Conservation (phyloP, 2,797 vertebrate species). For the Lateolabrax maculatus region DNA sequence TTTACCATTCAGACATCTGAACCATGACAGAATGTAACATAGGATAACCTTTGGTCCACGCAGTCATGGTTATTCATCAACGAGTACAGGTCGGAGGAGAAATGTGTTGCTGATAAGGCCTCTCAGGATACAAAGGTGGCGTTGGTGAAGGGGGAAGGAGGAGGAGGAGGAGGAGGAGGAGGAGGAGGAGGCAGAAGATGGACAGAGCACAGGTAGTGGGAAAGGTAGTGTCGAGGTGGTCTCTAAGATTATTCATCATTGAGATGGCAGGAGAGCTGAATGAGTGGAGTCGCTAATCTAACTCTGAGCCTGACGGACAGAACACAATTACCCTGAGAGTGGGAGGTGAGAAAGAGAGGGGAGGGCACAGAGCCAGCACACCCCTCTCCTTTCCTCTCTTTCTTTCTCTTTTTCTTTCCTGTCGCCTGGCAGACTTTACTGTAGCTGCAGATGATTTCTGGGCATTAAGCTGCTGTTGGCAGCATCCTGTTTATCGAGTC, state of each 20-base stretch:
- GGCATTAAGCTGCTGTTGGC: conserved; percentile 78
- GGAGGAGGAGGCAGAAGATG: background rate
- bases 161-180: no score
- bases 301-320: conserved; percentile 80
- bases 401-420: conserved; percentile 37
- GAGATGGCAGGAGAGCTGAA: conserved; percentile 73
- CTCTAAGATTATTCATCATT: conserved; percentile 75
- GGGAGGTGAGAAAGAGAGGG: conserved; percentile 52
- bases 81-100: conserved; percentile 16
- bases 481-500: conserved; percentile 67
- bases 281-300: conserved; percentile 74
- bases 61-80: conserved; percentile 64
- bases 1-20: conserved; percentile 25
- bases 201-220: conserved; percentile 34
- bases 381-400: background rate
- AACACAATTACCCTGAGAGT: conserved; percentile 74
- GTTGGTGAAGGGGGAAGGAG: background rate
- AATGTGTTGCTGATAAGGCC: conserved; percentile 49
- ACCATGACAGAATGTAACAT: conserved; percentile 7
- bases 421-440: conserved; percentile 65
- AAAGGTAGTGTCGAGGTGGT: conserved; percentile 36
- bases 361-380: conserved; percentile 13
- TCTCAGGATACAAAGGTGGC: conserved; percentile 34
- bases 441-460: conserved; percentile 79
- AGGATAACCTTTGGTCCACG: conserved; percentile 48